Percentiles rank a stretch among this genome's conserved stretches.
These are phyloP conservation scores for Oxygymnocypris stewartii DNA, from an alignment of 2,113 vertebrate species.

Conservation along the genomic window DNA sequence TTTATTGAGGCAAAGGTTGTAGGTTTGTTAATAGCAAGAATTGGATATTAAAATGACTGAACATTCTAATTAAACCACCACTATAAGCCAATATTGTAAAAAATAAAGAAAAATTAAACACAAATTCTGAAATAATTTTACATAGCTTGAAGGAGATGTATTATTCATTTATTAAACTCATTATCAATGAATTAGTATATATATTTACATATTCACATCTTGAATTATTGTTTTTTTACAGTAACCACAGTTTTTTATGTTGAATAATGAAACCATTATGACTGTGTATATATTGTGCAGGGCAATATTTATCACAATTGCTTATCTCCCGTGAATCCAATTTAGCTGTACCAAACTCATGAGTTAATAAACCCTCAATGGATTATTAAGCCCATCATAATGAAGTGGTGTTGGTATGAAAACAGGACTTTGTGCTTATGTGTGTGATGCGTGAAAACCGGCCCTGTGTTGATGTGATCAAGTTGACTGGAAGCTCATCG, in stretches of 20 bases:
- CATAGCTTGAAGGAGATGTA: too few species aligned
- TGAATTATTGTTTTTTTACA: neutral
- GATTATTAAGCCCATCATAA: slow-evolving; percentile 50
- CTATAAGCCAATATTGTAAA: too few species aligned
- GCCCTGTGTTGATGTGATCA: slow-evolving; percentile 30
- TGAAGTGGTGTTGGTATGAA: slow-evolving; percentile 51
- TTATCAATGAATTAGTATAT: too few species aligned
- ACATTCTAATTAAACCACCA: too few species aligned
- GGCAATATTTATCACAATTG: neutral
- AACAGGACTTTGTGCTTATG: slow-evolving; percentile 32
- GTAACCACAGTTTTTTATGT: neutral
- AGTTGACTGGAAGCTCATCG: slow-evolving; percentile 23
- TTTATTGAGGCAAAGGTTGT: too few species aligned
- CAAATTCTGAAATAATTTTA: too few species aligned
- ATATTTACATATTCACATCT: too few species aligned
- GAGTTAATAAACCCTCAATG: slow-evolving; percentile 16
- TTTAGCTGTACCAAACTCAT: neutral
- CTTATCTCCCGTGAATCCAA: neutral
- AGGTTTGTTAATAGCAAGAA: too few species aligned
- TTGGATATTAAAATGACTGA: too few species aligned
- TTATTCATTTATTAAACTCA: neutral
- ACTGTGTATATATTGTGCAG: neutral
- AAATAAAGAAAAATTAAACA: too few species aligned
- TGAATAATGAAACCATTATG: neutral
- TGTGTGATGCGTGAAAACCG: neutral